A percentile compares a stretch with the other conserved stretches of the same genome.
These are phyloP conservation scores for Chelmon rostratus DNA, from an alignment of 2,797 vertebrate species.

Conservation along the genomic window DNA sequence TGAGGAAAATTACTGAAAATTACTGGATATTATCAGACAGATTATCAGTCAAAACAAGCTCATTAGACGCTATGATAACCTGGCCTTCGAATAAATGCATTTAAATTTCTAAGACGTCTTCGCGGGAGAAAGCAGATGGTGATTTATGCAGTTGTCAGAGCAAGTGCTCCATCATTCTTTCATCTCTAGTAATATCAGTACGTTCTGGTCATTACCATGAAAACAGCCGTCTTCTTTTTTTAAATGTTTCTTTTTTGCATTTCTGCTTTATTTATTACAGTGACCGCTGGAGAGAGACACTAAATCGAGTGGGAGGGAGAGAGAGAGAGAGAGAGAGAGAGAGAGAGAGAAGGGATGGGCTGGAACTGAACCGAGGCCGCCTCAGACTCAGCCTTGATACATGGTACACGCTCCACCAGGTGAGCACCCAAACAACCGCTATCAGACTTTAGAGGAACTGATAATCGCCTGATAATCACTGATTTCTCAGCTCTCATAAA, in stretches of 20 bases:
- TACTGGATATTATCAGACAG: neutral
- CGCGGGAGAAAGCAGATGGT: constrained; percentile 7
- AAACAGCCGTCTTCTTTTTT: constrained; percentile 24
- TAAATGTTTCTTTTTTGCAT: no score
- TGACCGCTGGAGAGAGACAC: no score
- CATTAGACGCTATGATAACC: neutral
- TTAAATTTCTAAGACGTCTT: neutral
- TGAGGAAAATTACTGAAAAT: constrained; percentile 3
- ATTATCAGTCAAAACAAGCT: constrained; percentile 14
- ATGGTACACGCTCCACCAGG: no score
- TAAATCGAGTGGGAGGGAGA: no score
- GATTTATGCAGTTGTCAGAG: neutral
- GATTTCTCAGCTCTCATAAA: constrained; percentile 35
- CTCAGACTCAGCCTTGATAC: no score
- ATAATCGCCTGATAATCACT: constrained; percentile 16
- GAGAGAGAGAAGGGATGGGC: no score
- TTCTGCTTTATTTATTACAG: no score
- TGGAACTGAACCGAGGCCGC: no score
- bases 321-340: no score
- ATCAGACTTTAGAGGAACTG: constrained; percentile 12
- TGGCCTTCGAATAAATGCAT: neutral
- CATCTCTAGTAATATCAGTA: constrained; percentile 7
- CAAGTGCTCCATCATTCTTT: constrained; percentile 22
- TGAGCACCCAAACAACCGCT: no score
- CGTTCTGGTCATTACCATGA: constrained; percentile 25